These are phyloP conservation scores for Serilophus lunatus DNA, from an alignment of 2,113 vertebrate species.

Conservation along the genomic window DNA sequence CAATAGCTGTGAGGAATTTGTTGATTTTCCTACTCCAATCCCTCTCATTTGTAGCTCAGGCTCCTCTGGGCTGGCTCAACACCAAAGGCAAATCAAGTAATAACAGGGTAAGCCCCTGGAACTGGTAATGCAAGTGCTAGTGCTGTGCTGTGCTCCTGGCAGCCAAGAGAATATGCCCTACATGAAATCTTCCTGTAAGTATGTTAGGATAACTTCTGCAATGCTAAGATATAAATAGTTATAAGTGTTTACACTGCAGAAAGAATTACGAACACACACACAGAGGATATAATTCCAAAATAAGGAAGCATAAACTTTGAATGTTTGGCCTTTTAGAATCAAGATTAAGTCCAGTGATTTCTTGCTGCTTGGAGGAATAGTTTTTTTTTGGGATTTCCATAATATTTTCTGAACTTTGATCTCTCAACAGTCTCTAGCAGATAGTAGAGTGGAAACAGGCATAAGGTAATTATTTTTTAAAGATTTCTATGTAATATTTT, in stretches of 20 bases:
- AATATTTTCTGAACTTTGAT: not conserved
- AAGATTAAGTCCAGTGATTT: not conserved
- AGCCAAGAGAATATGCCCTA: not conserved
- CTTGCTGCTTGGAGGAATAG: not conserved
- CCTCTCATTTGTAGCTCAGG: not conserved
- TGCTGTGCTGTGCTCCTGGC: not conserved
- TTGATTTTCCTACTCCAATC: not conserved
- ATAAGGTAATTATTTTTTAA: not conserved
- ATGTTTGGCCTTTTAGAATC: not conserved
- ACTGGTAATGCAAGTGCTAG: not conserved
- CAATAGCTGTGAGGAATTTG: not conserved
- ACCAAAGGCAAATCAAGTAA: not conserved
- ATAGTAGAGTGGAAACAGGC: not conserved
- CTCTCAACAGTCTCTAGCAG: not conserved
- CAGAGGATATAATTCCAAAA: not conserved
- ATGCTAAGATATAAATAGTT: not conserved
- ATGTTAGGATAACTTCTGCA: not conserved
- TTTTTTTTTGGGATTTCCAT: not conserved
- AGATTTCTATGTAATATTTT: not conserved
- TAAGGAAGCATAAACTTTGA: not conserved
- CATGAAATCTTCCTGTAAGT: not conserved
- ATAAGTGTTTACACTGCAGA: not conserved
- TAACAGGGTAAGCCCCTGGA: not conserved
- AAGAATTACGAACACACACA: not conserved
- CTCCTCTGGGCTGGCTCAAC: not conserved